These are phyloP conservation scores for Ctenopoma kingsleyae DNA, from an alignment of 2,797 vertebrate genomes.

Conservation along the genomic window DNA sequence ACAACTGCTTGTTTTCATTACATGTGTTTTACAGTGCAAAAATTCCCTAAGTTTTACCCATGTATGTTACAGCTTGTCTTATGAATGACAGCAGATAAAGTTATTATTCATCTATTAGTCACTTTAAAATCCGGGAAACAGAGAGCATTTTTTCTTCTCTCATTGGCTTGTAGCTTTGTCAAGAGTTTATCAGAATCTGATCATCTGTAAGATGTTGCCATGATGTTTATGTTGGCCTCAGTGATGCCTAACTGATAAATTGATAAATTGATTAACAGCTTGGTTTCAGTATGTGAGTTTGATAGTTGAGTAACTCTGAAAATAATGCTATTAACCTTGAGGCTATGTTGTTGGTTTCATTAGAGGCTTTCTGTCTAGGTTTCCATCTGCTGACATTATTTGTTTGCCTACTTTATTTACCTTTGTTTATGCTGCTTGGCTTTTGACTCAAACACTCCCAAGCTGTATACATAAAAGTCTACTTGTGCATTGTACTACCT, in stretches of 20 bases:
- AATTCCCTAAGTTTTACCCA: conserved; percentile 30
- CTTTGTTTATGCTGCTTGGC: conserved; percentile 93
- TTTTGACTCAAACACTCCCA: conserved; percentile 86
- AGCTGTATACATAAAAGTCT: conserved; percentile 95
- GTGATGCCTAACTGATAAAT: conserved; percentile 24
- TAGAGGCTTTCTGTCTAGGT: conserved; percentile 43
- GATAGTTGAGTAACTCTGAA: conserved; percentile 4
- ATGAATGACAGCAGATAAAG: conserved; percentile 31
- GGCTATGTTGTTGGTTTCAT: conserved; percentile 42
- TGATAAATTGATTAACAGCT: conserved; percentile 39
- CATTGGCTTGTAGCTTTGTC: background rate
- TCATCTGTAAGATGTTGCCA: conserved; percentile 35
- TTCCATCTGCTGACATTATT: conserved; percentile 83
- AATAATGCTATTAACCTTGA: conserved; percentile 20
- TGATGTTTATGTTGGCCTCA: conserved; percentile 32
- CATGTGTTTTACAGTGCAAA: conserved; percentile 25
- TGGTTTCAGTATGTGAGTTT: conserved; percentile 26
- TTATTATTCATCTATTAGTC: conserved; percentile 16
- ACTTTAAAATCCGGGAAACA: conserved; percentile 11
- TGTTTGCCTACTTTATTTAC: conserved; percentile 96
- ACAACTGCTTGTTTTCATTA: conserved; percentile 51
- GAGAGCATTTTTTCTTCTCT: background rate
- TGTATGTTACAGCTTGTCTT: conserved; percentile 24
- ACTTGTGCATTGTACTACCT: conserved; percentile 95
- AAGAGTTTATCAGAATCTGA: conserved; percentile 32